Conservation (phyloP, 2,113 vertebrate species). For the Cygnus atratus region DNA sequence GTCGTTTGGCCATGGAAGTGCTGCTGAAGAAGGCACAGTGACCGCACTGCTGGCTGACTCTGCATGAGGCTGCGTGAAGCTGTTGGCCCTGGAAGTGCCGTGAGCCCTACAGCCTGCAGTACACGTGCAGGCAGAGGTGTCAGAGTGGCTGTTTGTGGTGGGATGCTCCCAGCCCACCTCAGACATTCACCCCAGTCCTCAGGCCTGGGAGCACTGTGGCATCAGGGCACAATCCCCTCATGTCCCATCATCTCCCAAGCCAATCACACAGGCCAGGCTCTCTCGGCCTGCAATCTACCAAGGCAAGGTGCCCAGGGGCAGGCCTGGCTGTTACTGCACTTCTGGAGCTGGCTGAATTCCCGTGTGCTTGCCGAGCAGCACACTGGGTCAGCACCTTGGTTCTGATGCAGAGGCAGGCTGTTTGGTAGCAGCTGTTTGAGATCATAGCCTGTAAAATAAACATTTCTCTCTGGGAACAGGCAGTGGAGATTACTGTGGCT, state of each 20-base stretch:
- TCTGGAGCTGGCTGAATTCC: background rate
- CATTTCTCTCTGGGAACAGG: background rate
- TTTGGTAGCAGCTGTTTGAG: background rate
- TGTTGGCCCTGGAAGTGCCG: background rate
- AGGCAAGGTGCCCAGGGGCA: background rate
- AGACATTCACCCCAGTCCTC: background rate
- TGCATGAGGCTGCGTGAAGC: background rate
- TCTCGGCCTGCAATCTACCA: background rate
- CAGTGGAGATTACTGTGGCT: constrained; percentile 12
- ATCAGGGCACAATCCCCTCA: background rate
- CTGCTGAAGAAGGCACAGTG: background rate
- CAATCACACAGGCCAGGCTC: background rate
- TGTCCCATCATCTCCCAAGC: background rate
- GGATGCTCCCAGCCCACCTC: background rate
- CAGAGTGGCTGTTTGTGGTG: background rate
- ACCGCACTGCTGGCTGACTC: background rate
- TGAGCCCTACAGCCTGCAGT: background rate
- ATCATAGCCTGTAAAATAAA: constrained; percentile 1
- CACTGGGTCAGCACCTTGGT: background rate
- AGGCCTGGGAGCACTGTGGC: background rate
- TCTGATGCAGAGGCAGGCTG: background rate
- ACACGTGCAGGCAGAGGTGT: background rate
- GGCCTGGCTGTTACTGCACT: background rate
- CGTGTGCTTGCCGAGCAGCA: background rate
- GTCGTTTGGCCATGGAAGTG: rapidly evolving